A percentile compares a stretch with the other conserved stretches of the same genome.
These are phyloP conservation scores for Anthonomus grandis DNA, from an alignment of 1,140 invertebrate species.

Conservation along the genomic window DNA sequence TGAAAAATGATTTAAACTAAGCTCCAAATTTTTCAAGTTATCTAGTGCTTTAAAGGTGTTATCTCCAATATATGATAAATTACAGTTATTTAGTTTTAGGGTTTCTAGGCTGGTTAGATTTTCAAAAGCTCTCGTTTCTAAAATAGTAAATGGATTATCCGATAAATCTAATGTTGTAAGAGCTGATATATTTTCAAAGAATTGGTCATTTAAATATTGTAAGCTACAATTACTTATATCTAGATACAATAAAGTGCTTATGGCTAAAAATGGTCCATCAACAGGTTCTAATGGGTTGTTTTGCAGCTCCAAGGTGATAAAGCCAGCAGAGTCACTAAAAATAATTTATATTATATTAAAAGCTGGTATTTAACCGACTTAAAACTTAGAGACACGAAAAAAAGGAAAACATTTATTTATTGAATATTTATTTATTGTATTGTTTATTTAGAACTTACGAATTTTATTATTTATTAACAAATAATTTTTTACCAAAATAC, in stretches of 20 bases:
- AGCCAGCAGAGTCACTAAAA: conserved; percentile 62
- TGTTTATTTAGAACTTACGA: no score
- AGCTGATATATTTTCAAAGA: conserved; percentile 65
- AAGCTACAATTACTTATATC: conserved; percentile 65
- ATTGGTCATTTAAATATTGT: conserved; percentile 56
- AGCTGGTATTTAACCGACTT: no score
- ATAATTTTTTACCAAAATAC: no score
- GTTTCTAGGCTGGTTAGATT: conserved; percentile 62
- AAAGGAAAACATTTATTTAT: no score
- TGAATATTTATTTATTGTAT: no score
- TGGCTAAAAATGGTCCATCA: conserved; percentile 63
- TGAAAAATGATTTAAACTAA: conserved; percentile 58
- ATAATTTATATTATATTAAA: no score
- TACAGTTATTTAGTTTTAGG: conserved; percentile 63
- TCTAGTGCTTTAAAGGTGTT: conserved; percentile 56
- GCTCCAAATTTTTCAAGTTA: conserved; percentile 62
- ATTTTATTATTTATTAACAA: no score
- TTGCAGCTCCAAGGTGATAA: conserved; percentile 67
- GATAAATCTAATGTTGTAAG: conserved; percentile 66
- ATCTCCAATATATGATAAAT: conserved; percentile 57
- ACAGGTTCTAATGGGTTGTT: conserved; percentile 62
- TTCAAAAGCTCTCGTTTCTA: conserved; percentile 60
- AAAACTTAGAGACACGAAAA: no score
- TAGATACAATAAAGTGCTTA: conserved; percentile 62
- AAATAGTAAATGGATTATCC: conserved; percentile 60